A percentile compares a stretch with the other conserved stretches of the same genome.
phyloP scores from a whole-genome alignment of 1,140 invertebrate species.

The Cherax destructor region DNA sequence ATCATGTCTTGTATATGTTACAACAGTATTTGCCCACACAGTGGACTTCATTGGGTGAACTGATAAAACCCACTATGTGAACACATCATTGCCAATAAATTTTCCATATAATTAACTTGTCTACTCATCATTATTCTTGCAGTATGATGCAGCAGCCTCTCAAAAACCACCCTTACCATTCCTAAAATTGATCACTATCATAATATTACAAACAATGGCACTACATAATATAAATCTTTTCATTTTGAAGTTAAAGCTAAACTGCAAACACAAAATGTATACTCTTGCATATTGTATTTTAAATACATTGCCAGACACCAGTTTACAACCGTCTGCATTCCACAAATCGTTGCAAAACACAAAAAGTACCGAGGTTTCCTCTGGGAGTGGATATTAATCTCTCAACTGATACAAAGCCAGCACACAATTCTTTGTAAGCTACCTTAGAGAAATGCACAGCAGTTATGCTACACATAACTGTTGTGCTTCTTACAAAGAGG shows the following conservation, averaged over 20 bases:
- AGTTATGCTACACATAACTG: no score
- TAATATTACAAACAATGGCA: background rate
- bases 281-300: conserved; percentile 4
- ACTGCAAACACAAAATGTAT: background rate
- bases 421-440: no score
- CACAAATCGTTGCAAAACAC: background rate
- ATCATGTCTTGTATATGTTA: no score
- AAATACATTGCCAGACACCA: background rate
- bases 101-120: background rate
- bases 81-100: no score
- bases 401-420: no score
- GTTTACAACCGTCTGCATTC: background rate
- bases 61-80: no score
- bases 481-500: no score
- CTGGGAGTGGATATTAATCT: no score
- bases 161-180: background rate
- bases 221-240: background rate
- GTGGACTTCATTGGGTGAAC: no score
- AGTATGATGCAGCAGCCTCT: background rate
- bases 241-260: background rate
- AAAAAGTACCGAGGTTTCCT: no score
- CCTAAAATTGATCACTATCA: background rate
- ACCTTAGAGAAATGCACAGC: no score
- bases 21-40: no score
- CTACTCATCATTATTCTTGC: background rate